Percentiles rank a stretch among this genome's conserved stretches.
phyloP scores from a whole-genome alignment of 2,113 vertebrate species.

The Megaleporinus macrocephalus region DNA sequence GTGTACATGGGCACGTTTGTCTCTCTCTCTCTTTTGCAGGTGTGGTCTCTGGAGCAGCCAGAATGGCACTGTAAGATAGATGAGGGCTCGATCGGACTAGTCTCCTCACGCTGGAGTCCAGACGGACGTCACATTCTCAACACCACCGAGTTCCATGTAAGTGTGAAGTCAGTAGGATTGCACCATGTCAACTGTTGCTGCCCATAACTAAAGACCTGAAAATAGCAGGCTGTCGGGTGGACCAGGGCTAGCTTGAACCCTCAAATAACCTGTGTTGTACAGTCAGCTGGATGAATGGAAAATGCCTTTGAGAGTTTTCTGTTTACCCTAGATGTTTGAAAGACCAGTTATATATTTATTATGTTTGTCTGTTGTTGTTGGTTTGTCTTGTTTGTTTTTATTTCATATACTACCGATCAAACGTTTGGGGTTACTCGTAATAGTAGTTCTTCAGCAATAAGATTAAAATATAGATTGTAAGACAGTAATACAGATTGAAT shows the following conservation, averaged over 20 bases:
- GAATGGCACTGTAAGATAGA: conserved; percentile 98
- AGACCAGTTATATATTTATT: neutral
- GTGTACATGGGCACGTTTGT: neutral
- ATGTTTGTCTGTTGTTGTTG: no score
- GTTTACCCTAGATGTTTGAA: neutral
- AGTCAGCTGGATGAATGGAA: conserved; percentile 8
- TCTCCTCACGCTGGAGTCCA: conserved; percentile 95
- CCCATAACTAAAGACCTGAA: conserved; percentile 76
- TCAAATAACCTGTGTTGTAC: conserved; percentile 41
- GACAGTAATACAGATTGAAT: no score
- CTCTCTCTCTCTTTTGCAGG: conserved; percentile 70
- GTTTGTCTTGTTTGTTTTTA: no score
- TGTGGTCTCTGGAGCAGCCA: conserved; percentile 96
- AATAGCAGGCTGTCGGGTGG: conserved; percentile 73
- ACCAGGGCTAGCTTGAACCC: conserved; percentile 70
- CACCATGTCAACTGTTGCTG: conserved; percentile 79
- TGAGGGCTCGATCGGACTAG: conserved; percentile 94
- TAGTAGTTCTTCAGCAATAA: no score
- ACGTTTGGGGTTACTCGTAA: no score
- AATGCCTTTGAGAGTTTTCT: conserved; percentile 6
- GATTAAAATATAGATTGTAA: no score
- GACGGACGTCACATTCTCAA: conserved; percentile 99
- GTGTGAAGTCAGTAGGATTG: conserved; percentile 72
- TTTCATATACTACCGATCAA: no score
- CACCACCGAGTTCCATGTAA: conserved; percentile 97